Base-by-base conservation (phyloP, 2,797 vertebrate species). In the Rhinophrynus dorsalis region DNA sequence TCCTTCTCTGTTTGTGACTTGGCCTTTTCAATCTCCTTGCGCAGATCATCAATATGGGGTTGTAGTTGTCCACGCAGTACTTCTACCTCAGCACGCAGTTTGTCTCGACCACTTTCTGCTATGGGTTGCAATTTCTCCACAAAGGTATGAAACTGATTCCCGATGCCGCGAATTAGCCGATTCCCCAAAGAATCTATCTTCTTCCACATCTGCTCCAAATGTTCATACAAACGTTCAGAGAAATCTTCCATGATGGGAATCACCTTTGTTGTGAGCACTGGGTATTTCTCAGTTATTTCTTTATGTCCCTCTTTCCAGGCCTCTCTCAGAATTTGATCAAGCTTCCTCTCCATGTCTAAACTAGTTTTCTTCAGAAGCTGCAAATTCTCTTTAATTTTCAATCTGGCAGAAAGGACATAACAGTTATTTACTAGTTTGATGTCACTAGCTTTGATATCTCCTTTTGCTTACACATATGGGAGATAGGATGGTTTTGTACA, bases 1-100 rank as follows among this genome's bases (percentile, higher is more conserved):
- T n/a, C n/a, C n/a, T n/a, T n/a, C n/a, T n/a, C n/a, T n/a, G n/a
- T n/a, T n/a, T n/a, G n/a, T n/a, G n/a, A 12, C 6, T 12, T 26
- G 7, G 48, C 56, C 26, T 33, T 59, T 9, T 72, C 27, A 10
- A 57, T 26, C 27, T 72, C 68, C 23, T 32, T 30, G 6, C 27
- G 67, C 2, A 68, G 17, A 8, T 44, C 35, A 1, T 60, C 35
- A 2, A 18, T 3, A 3, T 52, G 37, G 12, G 67, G 56, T 10
- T 13, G 15, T 9, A 68, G 7, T 10, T 32, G 42, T 6, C 6
- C 2, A 1, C 56, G 56, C 5, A 61, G 17, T 9, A 0, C 9
- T 6, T 68, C 56, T 1, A 61, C 21, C 1, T 68, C 67, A 3
- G 17, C 6, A 1, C 33, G 56, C 8, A 68, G 5, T 1, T 23